These are phyloP conservation scores for Perodicticus potto DNA, from an alignment of 2,797 vertebrate species.

Conservation along the genomic window DNA sequence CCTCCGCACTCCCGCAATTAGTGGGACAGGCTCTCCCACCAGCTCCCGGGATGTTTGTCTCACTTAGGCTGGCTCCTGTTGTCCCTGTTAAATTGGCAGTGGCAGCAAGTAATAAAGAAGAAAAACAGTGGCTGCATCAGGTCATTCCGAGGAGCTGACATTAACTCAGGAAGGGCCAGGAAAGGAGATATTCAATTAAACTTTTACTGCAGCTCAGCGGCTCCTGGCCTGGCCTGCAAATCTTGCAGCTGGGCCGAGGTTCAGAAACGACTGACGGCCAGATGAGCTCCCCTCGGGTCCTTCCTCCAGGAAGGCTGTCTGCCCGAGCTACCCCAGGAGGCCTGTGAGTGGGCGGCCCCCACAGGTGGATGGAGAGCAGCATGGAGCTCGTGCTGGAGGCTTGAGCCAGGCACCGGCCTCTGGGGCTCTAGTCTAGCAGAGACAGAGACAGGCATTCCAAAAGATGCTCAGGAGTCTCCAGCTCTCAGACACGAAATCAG, in stretches of 20 bases:
- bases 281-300: not conserved
- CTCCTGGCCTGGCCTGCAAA: not conserved
- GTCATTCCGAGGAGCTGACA: slow-evolving; percentile 10
- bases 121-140: not conserved
- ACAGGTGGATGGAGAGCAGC: accelerated
- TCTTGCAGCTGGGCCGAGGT: slow-evolving; percentile 12
- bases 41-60: not conserved
- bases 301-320: not conserved
- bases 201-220: not conserved
- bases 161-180: not conserved
- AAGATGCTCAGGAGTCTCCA: not conserved
- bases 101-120: slow-evolving; percentile 57
- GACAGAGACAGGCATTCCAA: not conserved
- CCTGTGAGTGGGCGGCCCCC: accelerated
- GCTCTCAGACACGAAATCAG: not conserved
- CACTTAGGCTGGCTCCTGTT: not conserved
- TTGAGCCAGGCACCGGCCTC: accelerated
- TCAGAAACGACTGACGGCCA: not conserved
- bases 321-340: not conserved
- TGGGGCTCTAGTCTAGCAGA: not conserved
- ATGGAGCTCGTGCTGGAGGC: accelerated
- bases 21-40: not conserved
- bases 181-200: slow-evolving; percentile 53
- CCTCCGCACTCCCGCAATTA: slow-evolving; percentile 62
- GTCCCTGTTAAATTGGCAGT: slow-evolving; percentile 46